Evolutionary conservation across 2,113 vertebrate species (phyloP), one percentile per base, ranked within the genome.

Genomic region (Melanerpes formicivorus): DNA sequence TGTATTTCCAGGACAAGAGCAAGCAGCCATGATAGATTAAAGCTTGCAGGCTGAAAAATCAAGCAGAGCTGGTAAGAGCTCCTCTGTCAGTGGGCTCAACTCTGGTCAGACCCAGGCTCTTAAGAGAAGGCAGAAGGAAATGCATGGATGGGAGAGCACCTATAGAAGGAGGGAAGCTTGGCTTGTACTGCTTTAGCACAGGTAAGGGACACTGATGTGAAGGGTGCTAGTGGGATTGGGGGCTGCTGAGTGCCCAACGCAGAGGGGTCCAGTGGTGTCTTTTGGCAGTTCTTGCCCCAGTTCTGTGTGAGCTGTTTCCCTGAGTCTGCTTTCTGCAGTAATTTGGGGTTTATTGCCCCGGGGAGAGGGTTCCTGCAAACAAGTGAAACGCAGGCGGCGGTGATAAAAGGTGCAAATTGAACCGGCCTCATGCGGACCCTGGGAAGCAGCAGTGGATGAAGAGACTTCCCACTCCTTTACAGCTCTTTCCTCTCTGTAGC

Each of bases 351-450:
- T 95, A 95, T 90, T 93, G 86, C 93, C 87, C 50, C 63, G 15
- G 90, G 82, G 84, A 93, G 62, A 91, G 9, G 59, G 78, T 40
- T 96, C 70, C 84, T 83, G 80, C 87, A 90, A 92, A 67, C 58
- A 78, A 95, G 93, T 80, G 87, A 93, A 91, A 87, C 1, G 4
- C 77, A 73, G 64, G 67, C 26, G 1, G 67, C 55, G 80, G 87
- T 85, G 93, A 94, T 90, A 96, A 96, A 96, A 96, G 95, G 93
- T 97, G 94, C 74, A 95, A 95, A 97, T 92, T 96, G 95, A 95
- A 93, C 90, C 40, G 93, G 91, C 93, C 93, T 94, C 85, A 87
- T 94, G 93, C 44, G 19, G 93, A 91, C 90, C 87, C 94, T 82
- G 69, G 84, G 87, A 95, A 95, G 77, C 90, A 93, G 77, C 75